These are phyloP conservation scores for Akabosia matsudoensis DNA, from an alignment of 1,140 invertebrate species.

Conservation along the genomic window DNA sequence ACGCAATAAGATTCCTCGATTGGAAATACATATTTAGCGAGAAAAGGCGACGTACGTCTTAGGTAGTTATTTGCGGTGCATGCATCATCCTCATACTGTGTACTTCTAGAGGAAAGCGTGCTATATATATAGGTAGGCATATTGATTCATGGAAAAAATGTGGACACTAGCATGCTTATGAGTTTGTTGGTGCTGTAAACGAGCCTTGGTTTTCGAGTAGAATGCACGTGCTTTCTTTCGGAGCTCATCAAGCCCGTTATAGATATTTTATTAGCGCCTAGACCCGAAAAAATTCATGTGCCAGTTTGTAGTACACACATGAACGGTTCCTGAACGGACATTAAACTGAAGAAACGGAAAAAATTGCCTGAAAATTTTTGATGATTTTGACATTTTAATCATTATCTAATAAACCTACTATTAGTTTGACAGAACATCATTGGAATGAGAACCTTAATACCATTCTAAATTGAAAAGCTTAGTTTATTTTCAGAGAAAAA, in stretches of 20 bases:
- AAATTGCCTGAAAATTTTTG: background rate
- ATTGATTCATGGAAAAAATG: background rate
- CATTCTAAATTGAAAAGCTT: too few species aligned
- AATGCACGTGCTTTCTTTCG: background rate
- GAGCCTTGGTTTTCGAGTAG: background rate
- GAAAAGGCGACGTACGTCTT: background rate
- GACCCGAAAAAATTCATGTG: too few species aligned
- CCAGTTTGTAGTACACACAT: too few species aligned
- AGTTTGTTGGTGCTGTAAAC: too few species aligned
- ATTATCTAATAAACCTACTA: background rate
- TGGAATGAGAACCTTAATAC: too few species aligned
- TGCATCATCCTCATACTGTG: background rate
- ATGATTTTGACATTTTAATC: background rate
- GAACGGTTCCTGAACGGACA: too few species aligned
- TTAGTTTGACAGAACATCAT: too few species aligned
- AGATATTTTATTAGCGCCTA: background rate
- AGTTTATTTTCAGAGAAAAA: too few species aligned
- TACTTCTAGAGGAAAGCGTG: background rate
- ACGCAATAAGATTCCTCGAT: background rate
- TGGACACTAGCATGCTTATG: too few species aligned
- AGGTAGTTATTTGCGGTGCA: background rate
- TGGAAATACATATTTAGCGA: conserved; percentile 15
- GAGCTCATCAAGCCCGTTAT: background rate
- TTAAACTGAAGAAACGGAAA: too few species aligned
- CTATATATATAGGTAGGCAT: background rate